Evolutionary conservation across 1,140 invertebrate genomes (phyloP), one percentile per base, ranked within the genome.

Genomic region (Musca domestica): DNA sequence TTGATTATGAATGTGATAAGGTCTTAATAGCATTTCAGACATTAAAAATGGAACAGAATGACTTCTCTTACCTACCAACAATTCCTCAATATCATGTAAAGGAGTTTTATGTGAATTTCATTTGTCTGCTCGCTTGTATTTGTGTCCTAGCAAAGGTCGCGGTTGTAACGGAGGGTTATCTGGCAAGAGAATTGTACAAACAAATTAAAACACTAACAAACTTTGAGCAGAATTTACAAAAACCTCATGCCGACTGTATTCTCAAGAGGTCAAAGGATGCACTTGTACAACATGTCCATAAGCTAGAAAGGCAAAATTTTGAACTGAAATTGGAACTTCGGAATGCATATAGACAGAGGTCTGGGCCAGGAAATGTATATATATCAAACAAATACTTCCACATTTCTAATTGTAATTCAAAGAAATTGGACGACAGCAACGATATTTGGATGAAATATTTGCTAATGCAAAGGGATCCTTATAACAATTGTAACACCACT

Each of bases 361-460:
- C 17, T 19, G 17, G 4, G 5, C 48, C 19, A 51, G 17, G 48
- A 19, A 61, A 34, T 19, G 20, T 61, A 6, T 41, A 19, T 12
- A 61, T 61, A 20, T 19, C 27, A 9, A 41, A 34, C 20, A 41
- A 20, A 17, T 30, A 41, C 20, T 34, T 61, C 17, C 56, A 61
- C 41, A 12, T 61, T 19, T 41, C 34, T 61, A n/a, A 61, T 61
- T 17, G 10, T 14, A 5, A 12, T 56, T 25, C 15, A 3, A 20
- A 61, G 19, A 51, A 19, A 19, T 4, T 19, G 4, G 12, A 51
- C 4, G 20, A 51, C 17, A 4, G 9, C 17, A 19, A 19, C 17
- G 52, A 19, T 9, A 34, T 34, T 20, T 61, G 56, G 56, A 14
- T 34, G 9, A 61, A 61, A 20, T 61, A 61, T 41, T 34, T 61